A percentile compares a stretch with the other conserved stretches of the same genome.
Conservation (phyloP, 2,113 vertebrate genomes). For the Pogonocichla stellata region DNA sequence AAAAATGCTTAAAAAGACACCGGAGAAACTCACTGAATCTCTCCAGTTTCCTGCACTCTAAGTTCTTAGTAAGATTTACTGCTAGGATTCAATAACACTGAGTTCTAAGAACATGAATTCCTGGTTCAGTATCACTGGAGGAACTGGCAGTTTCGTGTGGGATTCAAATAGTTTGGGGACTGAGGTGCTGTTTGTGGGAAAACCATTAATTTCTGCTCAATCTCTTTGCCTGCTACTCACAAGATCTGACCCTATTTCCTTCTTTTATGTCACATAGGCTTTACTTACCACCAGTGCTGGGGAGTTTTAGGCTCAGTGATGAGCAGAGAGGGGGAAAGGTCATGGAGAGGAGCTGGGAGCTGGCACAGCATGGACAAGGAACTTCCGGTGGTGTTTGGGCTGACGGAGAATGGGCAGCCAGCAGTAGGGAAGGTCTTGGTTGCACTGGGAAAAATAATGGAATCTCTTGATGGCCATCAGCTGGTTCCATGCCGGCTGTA, state of each 20-base stretch:
- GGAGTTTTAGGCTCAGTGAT: neutral
- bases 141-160: neutral
- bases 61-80: neutral
- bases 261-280: neutral
- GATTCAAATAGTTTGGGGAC: neutral
- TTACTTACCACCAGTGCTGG: neutral
- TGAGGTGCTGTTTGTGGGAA: neutral
- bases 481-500: neutral
- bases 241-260: neutral
- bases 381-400: accelerated
- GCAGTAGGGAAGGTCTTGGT: neutral
- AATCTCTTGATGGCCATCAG: neutral
- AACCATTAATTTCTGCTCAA: neutral
- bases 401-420: neutral
- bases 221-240: neutral
- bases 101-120: neutral
- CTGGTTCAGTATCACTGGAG: neutral
- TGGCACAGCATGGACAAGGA: accelerated
- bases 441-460: neutral
- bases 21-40: neutral
- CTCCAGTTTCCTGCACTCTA: neutral
- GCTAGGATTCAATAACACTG: neutral
- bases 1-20: neutral
- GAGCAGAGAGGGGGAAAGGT: neutral
- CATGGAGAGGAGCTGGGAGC: neutral